Conservation (phyloP, 2,113 vertebrate species). For the Paramormyrops kingsleyae region DNA sequence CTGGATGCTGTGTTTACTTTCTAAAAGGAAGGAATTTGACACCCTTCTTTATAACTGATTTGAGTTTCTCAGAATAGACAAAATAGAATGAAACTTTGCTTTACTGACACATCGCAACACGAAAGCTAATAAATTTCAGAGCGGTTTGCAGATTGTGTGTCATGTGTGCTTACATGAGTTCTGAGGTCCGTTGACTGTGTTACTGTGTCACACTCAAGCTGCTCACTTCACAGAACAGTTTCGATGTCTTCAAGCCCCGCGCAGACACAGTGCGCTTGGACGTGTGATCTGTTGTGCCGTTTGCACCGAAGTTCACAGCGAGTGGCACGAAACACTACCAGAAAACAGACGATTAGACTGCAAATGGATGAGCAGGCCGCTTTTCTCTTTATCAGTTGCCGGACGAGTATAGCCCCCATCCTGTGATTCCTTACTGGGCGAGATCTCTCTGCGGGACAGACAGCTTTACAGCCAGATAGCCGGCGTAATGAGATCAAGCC, state of each 20-base stretch:
- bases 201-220: neutral
- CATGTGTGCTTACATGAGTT: neutral
- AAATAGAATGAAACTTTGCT: neutral
- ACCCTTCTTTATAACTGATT: constrained; percentile 41
- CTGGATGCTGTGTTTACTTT: constrained; percentile 60
- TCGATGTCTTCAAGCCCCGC: neutral
- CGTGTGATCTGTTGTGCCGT: neutral
- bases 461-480: constrained; percentile 66
- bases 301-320: neutral
- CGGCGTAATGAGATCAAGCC: constrained; percentile 62
- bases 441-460: constrained; percentile 63
- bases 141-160: neutral
- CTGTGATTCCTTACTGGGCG: constrained; percentile 31
- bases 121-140: neutral
- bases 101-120: too few relatives aligned
- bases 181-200: neutral
- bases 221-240: neutral
- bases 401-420: neutral
- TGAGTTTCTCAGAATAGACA: constrained; percentile 14
- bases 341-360: neutral
- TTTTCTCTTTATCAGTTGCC: neutral
- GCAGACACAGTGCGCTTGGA: neutral
- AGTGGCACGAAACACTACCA: neutral
- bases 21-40: constrained; percentile 31
- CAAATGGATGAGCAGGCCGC: neutral